A percentile compares a stretch with the other conserved stretches of the same genome.
phyloP scores from a whole-genome alignment of 2,797 vertebrate genomes.

The Enteromius afrohamiltoni region DNA sequence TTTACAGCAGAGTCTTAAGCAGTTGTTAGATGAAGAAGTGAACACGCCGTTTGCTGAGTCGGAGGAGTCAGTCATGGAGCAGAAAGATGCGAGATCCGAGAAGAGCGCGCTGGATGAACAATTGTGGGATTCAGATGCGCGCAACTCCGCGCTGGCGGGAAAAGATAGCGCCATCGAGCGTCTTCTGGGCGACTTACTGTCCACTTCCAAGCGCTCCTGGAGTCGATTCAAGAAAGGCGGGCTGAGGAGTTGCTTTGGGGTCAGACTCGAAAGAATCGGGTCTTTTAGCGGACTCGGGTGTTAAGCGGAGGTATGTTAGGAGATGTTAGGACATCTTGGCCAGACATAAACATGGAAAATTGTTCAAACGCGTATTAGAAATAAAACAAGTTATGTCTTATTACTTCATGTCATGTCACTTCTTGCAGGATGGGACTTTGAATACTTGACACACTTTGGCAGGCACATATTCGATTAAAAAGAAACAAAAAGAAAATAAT shows the following conservation, averaged over 20 bases:
- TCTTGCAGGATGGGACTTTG: conserved; percentile 45
- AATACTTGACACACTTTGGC: conserved; percentile 54
- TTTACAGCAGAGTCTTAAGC: conserved; percentile 68
- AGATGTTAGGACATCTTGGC: not conserved
- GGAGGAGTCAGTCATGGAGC: conserved; percentile 58
- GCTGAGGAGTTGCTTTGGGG: conserved; percentile 81
- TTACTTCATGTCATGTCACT: conserved; percentile 18
- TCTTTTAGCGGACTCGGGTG: conserved; percentile 83
- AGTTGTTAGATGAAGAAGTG: conserved; percentile 70
- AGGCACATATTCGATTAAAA: conserved; percentile 30
- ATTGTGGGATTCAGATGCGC: conserved; percentile 59
- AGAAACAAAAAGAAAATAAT: not conserved
- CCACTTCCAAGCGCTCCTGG: conserved; percentile 78
- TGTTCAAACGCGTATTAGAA: conserved; percentile 28
- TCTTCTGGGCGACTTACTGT: conserved; percentile 73
- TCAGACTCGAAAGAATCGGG: conserved; percentile 79
- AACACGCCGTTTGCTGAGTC: conserved; percentile 58
- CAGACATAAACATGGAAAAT: not conserved
- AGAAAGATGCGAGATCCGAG: conserved; percentile 53
- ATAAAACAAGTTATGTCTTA: conserved; percentile 22
- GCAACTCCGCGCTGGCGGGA: conserved; percentile 54
- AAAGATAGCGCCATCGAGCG: conserved; percentile 64
- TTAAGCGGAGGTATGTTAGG: conserved; percentile 63
- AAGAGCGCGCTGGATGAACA: conserved; percentile 57
- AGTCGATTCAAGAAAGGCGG: conserved; percentile 78